A percentile compares a stretch with the other conserved stretches of the same genome.
These are phyloP conservation scores for Gymnocephalus cernua DNA, from an alignment of 2,113 vertebrate species.

Conservation along the genomic window DNA sequence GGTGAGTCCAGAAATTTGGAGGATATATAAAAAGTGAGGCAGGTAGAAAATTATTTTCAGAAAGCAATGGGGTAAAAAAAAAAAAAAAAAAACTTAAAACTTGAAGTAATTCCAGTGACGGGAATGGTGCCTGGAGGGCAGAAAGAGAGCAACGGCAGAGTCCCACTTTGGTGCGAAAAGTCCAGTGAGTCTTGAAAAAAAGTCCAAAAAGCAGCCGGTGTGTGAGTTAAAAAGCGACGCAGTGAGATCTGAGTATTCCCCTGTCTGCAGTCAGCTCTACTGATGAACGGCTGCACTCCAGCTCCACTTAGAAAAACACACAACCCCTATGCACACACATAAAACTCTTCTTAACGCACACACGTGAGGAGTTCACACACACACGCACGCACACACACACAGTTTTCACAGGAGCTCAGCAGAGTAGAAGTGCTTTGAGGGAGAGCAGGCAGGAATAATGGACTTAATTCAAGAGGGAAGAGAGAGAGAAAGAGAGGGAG, in stretches of 20 bases:
- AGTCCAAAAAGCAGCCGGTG: conserved; percentile 57
- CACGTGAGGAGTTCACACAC: conserved; percentile 54
- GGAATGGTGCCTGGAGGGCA: conserved; percentile 42
- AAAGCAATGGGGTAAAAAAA: background rate
- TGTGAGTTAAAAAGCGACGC: conserved; percentile 56
- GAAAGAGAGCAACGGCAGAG: conserved; percentile 43
- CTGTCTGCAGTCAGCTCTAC: conserved; percentile 58
- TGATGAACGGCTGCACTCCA: conserved; percentile 72
- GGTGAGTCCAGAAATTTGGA: background rate
- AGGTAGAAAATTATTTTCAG: background rate
- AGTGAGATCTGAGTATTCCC: conserved; percentile 66
- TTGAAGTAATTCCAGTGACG: conserved; percentile 52
- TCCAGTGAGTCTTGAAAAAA: conserved; percentile 32
- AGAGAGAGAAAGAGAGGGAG: conserved; percentile 43
- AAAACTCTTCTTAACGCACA: conserved; percentile 68
- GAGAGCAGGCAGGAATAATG: conserved; percentile 81
- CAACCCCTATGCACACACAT: conserved; percentile 60
- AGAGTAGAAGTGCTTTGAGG: conserved; percentile 70
- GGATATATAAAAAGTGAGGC: background rate
- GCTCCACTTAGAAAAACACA: conserved; percentile 76
- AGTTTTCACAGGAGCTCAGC: conserved; percentile 68
- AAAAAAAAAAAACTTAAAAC: background rate
- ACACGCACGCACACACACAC: conserved; percentile 36
- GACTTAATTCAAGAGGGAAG: conserved; percentile 79
- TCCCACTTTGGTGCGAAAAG: conserved; percentile 49